Percentiles rank a stretch among this genome's conserved stretches.
phyloP scores from a whole-genome alignment of 64 coral and sea anemone genomes.

The Montipora foliosa region DNA sequence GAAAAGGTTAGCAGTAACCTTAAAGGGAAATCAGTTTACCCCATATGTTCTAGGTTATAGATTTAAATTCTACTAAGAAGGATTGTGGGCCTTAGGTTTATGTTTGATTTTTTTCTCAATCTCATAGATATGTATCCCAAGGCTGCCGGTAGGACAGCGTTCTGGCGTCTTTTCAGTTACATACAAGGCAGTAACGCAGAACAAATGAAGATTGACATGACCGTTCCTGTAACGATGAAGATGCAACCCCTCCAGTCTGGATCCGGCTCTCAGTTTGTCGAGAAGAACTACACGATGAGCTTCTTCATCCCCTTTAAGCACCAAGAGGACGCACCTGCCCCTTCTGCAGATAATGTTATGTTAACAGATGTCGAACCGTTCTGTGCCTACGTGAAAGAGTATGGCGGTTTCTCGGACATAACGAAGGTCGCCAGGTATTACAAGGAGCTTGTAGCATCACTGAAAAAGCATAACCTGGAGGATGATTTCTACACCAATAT shows the following conservation, averaged over 20 bases:
- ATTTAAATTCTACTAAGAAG: no score
- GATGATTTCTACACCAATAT: constrained; percentile 69
- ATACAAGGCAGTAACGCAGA: constrained; percentile 68
- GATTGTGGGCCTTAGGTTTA: no score
- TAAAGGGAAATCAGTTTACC: no score
- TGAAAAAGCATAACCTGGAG: constrained; percentile 67
- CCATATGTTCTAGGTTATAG: no score
- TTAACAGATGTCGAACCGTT: constrained; percentile 38
- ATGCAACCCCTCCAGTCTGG: constrained; percentile 54
- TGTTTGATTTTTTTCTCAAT: neutral
- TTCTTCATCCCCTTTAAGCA: constrained; percentile 85
- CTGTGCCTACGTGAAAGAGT: constrained; percentile 74
- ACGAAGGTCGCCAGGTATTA: constrained; percentile 40
- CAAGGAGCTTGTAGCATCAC: constrained; percentile 19
- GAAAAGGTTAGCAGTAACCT: no score
- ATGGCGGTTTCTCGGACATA: constrained; percentile 60
- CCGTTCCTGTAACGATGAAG: constrained; percentile 74
- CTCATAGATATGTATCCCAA: constrained; percentile 40
- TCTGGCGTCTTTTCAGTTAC: constrained; percentile 74
- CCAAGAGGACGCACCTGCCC: constrained; percentile 58
- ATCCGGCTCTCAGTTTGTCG: constrained; percentile 55
- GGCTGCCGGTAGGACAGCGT: constrained; percentile 39
- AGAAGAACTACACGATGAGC: constrained; percentile 79
- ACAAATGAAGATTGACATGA: constrained; percentile 75
- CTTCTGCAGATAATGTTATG: constrained; percentile 47